Conservation (phyloP, 1,140 invertebrate genomes). For the Drosophila nigrodunni region DNA sequence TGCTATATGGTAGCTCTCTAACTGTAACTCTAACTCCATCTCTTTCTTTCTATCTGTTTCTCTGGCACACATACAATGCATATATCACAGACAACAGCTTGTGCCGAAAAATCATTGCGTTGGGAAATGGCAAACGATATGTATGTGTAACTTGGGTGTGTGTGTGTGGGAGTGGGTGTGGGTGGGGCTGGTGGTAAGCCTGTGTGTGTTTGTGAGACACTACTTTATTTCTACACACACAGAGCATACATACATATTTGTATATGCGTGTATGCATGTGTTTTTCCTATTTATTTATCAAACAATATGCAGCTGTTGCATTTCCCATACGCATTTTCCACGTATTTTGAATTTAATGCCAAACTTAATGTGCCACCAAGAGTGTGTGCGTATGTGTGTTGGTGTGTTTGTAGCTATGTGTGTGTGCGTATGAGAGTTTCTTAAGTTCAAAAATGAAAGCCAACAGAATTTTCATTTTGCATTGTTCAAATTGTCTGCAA, state of each 20-base stretch:
- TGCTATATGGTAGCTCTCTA: no score
- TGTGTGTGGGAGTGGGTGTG: not conserved
- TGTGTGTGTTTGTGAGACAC: constrained; percentile 5
- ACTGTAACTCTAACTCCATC: not conserved
- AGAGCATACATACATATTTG: not conserved
- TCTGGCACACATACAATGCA: constrained; percentile 17
- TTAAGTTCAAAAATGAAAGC: constrained; percentile 49
- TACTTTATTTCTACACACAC: constrained; percentile 7
- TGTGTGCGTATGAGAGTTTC: constrained; percentile 16
- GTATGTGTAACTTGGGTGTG: constrained; percentile 1
- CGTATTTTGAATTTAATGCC: constrained; percentile 57
- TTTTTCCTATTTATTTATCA: constrained; percentile 70
- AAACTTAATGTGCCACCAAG: constrained; percentile 48
- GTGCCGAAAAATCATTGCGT: constrained; percentile 55
- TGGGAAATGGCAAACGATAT: constrained; percentile 42
- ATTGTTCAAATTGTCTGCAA: constrained; percentile 51
- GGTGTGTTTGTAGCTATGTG: not conserved
- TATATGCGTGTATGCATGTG: constrained; percentile 29
- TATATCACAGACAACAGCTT: constrained; percentile 54
- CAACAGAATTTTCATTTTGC: constrained; percentile 32
- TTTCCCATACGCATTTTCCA: constrained; percentile 66
- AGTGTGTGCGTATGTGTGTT: not conserved
- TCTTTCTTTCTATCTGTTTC: not conserved
- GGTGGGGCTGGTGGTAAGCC: no score
- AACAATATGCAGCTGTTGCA: constrained; percentile 71